Conservation (phyloP, 2,888 invertebrate species). For the Pycnomerus fuliginosus region DNA sequence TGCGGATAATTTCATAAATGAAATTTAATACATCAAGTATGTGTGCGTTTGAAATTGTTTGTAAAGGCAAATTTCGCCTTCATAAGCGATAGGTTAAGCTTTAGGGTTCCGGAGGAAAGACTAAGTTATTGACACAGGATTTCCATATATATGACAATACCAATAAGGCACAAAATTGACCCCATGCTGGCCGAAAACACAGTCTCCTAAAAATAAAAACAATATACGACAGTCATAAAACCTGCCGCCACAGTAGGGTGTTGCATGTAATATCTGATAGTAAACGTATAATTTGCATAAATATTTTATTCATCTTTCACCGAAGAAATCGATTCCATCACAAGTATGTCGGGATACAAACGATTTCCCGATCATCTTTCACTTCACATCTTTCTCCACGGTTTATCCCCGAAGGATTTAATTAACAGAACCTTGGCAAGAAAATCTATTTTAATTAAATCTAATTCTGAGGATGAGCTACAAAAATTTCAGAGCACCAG, state of each 20-base stretch:
- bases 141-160: constrained; percentile 19
- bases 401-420: too few relatives aligned
- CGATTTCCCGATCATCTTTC: constrained; percentile 4
- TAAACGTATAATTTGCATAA: constrained; percentile 22
- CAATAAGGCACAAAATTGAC: constrained; percentile 21
- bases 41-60: too few relatives aligned
- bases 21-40: too few relatives aligned
- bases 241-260: constrained; percentile 16
- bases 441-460: too few relatives aligned
- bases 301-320: constrained; percentile 22
- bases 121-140: constrained; percentile 18
- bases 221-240: constrained; percentile 23
- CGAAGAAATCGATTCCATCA: constrained; percentile 15
- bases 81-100: too few relatives aligned
- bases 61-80: too few relatives aligned
- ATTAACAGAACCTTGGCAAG: too few relatives aligned
- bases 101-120: constrained; percentile 4
- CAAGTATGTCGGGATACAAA: constrained; percentile 13
- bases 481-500: too few relatives aligned
- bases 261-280: constrained; percentile 24
- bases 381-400: too few relatives aligned
- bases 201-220: constrained; percentile 21
- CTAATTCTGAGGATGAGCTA: too few relatives aligned
- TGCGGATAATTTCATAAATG: too few relatives aligned
- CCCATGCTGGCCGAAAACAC: constrained; percentile 17